Base-by-base conservation (phyloP, 2,888 invertebrate species). In the Protophormia terraenovae region DNA sequence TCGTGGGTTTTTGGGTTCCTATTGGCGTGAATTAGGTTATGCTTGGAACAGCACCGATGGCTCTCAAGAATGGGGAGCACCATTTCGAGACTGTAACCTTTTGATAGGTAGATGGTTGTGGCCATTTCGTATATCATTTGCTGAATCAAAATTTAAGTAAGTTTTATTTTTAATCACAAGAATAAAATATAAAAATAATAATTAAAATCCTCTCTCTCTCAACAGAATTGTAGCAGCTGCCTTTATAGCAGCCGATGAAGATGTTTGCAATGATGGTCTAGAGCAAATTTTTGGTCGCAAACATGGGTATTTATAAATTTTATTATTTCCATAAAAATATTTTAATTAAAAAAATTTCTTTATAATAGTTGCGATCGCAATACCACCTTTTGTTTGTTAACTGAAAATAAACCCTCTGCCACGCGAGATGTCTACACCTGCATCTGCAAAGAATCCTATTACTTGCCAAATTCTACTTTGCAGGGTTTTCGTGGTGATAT, bases 221-320 rank as follows among this genome's bases (percentile, higher is more conserved):
- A 69, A 32, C 87, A 93, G 95, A 89, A 95, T 94, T 83, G 94
- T 95, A 29, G 94, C 95, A 4, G 95, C 95, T 41, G 92, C 95
- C 10, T 95, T 95, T 89, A 94, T 94, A 79, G 93, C 93, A 86
- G 94, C 91, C 90, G 93, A 95, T 84, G 93, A 96, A 87, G 94
- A 97, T 92, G 96, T 96, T 85, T 97, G 97, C 92, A 96, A 96
- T 89, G 94, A 95, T 83, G 93, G 94, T 32, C 94, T 96, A 91
- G 93, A 94, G 88, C 95, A 95, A 82, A 94, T 96, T 89, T 95
- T 96, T 88, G 95, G 95, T 38, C 95, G 95, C 29, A 93, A 93
- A n/a, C 94, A 95, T 89, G 94, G 93, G 90, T 95, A 81, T 83
- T 60, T 16, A 66, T 2, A 53, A 24, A 47, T 1, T n/a, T 53